Evolutionary conservation across 2,888 invertebrate genomes (phyloP), one percentile per base, ranked within the genome.

Genomic region (Leucoma salicis): DNA sequence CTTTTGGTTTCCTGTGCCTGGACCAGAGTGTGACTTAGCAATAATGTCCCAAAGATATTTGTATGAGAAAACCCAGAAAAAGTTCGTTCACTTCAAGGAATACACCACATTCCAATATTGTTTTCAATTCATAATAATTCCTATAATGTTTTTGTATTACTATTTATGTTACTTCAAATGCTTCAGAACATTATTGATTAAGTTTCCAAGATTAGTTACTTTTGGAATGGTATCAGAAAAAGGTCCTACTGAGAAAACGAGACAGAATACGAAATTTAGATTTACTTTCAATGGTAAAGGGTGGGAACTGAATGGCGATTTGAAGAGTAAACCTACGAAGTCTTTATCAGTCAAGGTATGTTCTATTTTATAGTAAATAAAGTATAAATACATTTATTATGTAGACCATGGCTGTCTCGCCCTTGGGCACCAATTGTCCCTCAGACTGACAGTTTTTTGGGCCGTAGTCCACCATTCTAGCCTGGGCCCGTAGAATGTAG

Each of bases 1-100:
- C 33, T 39, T 62, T 5, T 81, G 80, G 80, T 76, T 67, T 34
- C 71, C 74, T 0, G 77, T 73, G 32, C 78, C 78, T 0, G 79
- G 80, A 1, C 65, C 73, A 1, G 82, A 82, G 5, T 49, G 52
- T 2, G 63, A 65, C 7, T 49, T 70, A 0, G 57, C 68, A 0
- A 64, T 69, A 1, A 74, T 78, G 64, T 69, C 78, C 0, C 75
- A 81, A 44, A 59, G 66, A 56, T 71, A 78, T 46, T 50, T 72
- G 11, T 33, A 54, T 14, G 55, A 70, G 10, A 65, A 65, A 43
- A 55, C 42, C 10, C 57, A 60, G 3, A 74, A 69, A 39, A 70
- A 63, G 32, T 67, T 72, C 0, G 53, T 63, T 1, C 60, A 68
- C 46, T 75, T 64, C 39, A 74, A 66, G 14, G 56, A 61, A 11